phyloP scores from a whole-genome alignment of 2,113 vertebrate species.

The Gnathonemus echidnorhynchus region DNA sequence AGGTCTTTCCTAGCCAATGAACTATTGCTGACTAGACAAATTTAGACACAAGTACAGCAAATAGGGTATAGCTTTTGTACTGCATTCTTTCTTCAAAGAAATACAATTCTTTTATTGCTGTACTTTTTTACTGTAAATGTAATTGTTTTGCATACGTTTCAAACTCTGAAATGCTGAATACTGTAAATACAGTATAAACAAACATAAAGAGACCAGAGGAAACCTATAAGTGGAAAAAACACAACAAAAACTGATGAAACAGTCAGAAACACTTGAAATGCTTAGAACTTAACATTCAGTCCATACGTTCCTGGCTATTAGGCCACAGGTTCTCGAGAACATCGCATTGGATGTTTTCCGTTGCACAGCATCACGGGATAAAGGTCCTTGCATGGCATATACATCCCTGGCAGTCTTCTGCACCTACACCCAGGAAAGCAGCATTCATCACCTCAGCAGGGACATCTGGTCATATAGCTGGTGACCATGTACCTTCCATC shows the following conservation, averaged over 20 bases:
- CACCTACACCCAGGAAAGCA: constrained; percentile 9
- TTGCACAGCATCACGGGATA: neutral
- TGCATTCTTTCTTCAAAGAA: neutral
- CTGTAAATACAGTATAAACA: neutral
- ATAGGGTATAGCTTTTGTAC: neutral
- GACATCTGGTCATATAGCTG: neutral
- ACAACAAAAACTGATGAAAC: neutral
- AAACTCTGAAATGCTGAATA: neutral
- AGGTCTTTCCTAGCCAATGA: neutral
- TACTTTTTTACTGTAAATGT: neutral
- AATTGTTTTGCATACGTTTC: neutral
- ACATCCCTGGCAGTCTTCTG: constrained; percentile 16
- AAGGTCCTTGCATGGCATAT: neutral
- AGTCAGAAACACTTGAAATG: neutral
- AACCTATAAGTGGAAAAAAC: neutral
- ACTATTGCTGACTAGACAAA: neutral
- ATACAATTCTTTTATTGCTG: neutral
- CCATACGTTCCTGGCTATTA: neutral
- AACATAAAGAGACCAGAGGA: neutral
- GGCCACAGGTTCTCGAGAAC: neutral
- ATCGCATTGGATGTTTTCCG: constrained; percentile 2
- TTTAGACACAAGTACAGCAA: neutral
- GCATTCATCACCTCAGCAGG: constrained; percentile 18
- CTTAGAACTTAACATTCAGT: neutral
- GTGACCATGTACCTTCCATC: neutral